Evolutionary conservation across 2,888 invertebrate species (phyloP).

Genomic region (Rhagium mordax): DNA sequence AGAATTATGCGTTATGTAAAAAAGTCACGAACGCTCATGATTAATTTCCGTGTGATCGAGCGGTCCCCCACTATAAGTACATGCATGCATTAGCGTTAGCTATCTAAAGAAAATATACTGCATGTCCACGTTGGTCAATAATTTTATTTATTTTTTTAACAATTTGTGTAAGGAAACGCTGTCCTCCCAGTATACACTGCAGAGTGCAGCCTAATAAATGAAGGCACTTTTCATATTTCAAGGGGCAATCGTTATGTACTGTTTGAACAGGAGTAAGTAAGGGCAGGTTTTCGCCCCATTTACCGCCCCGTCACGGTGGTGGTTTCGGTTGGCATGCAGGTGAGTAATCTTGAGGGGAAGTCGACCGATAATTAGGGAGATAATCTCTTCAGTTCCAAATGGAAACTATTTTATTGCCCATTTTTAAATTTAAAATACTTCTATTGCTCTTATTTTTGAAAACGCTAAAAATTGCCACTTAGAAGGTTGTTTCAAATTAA

Average conservation of each 20-base stretch:
- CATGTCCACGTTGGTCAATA: neutral
- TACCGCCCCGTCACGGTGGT: conserved; percentile 25
- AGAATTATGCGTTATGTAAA: neutral
- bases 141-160: no score
- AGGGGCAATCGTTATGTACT: conserved; percentile 28
- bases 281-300: conserved; percentile 35
- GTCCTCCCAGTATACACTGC: conserved; percentile 3
- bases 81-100: no score
- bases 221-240: conserved; percentile 17
- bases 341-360: conserved; percentile 33
- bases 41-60: neutral
- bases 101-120: neutral
- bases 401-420: no score
- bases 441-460: no score
- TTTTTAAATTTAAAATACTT: no score
- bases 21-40: neutral
- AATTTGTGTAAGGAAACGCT: no score
- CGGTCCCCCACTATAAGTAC: neutral
- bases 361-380: conserved; percentile 8
- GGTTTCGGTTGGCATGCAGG: conserved; percentile 12
- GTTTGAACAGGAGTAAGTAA: conserved; percentile 9
- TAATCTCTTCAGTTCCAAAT: neutral
- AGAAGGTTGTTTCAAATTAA: no score
- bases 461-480: no score
- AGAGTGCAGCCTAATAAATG: conserved; percentile 27